Evolutionary conservation across 2,113 vertebrate genomes (phyloP).

Genomic region (Sceloporus tristichus): DNA sequence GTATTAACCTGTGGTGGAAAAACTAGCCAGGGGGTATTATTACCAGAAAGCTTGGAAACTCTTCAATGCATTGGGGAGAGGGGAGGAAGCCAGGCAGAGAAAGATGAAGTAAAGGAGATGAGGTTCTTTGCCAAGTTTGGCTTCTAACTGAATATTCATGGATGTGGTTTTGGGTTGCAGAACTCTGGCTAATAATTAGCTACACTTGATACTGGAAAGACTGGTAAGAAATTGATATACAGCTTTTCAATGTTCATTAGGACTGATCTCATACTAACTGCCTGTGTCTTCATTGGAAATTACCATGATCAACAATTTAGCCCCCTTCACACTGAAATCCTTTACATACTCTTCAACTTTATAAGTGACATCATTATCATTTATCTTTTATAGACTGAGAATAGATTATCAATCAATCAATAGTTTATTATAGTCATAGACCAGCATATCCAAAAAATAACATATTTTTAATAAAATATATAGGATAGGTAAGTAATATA

Average conservation of each 20-base stretch:
- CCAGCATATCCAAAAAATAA: too few relatives aligned
- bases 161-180: conserved; percentile 57
- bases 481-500: too few relatives aligned
- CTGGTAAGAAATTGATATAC: conserved; percentile 20
- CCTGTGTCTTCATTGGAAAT: not conserved
- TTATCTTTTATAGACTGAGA: not conserved
- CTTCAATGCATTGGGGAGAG: conserved; percentile 58
- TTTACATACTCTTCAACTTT: not conserved
- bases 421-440: too few relatives aligned
- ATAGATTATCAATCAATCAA: not conserved
- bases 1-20: conserved; percentile 70
- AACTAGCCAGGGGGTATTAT: conserved; percentile 75
- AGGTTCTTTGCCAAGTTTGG: conserved; percentile 56
- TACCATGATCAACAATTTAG: not conserved
- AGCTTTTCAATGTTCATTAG: not conserved
- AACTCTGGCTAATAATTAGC: conserved; percentile 57
- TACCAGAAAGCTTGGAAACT: conserved; percentile 72
- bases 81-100: conserved; percentile 12
- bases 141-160: conserved; percentile 56
- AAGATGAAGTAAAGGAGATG: conserved; percentile 45
- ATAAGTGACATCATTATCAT: not conserved
- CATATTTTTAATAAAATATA: too few relatives aligned
- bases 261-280: not conserved
- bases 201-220: conserved; percentile 28
- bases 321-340: not conserved